Conservation (phyloP, 2,888 invertebrate species). For the Antheraea assamensis region DNA sequence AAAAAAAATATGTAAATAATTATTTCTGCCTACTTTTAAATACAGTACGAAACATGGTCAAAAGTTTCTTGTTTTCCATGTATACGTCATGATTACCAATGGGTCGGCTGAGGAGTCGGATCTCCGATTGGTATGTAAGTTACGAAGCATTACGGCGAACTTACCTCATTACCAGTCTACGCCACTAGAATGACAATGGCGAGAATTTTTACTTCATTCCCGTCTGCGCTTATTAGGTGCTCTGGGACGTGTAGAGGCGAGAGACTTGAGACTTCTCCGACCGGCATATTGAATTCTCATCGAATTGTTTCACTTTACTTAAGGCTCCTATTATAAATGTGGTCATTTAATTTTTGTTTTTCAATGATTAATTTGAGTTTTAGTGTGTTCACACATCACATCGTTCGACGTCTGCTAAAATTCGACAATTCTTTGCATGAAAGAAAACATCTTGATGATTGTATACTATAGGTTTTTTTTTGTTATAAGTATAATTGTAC, state of each 20-base stretch:
- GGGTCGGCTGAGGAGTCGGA: conserved; percentile 45
- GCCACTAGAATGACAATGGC: conserved; percentile 74
- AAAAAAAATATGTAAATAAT: neutral
- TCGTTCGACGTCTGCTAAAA: too few relatives aligned
- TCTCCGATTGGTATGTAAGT: conserved; percentile 79
- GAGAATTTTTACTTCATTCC: conserved; percentile 74
- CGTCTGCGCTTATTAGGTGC: conserved; percentile 64
- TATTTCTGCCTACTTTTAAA: conserved; percentile 32
- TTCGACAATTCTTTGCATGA: too few relatives aligned
- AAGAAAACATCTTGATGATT: too few relatives aligned
- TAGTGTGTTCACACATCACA: too few relatives aligned
- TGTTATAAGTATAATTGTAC: too few relatives aligned
- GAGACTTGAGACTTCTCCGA: conserved; percentile 51
- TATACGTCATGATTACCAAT: conserved; percentile 71
- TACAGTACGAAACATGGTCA: conserved; percentile 52
- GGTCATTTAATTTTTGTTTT: neutral
- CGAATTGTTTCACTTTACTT: conserved; percentile 35
- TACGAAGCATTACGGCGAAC: conserved; percentile 77
- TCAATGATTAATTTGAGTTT: neutral
- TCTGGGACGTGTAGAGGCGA: conserved; percentile 58
- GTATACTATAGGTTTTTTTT: too few relatives aligned
- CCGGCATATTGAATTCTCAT: conserved; percentile 58
- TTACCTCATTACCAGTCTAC: conserved; percentile 79
- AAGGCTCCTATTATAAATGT: neutral
- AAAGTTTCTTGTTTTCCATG: conserved; percentile 64